Conservation (phyloP, 1,140 invertebrate genomes). For the Euura lappo region DNA sequence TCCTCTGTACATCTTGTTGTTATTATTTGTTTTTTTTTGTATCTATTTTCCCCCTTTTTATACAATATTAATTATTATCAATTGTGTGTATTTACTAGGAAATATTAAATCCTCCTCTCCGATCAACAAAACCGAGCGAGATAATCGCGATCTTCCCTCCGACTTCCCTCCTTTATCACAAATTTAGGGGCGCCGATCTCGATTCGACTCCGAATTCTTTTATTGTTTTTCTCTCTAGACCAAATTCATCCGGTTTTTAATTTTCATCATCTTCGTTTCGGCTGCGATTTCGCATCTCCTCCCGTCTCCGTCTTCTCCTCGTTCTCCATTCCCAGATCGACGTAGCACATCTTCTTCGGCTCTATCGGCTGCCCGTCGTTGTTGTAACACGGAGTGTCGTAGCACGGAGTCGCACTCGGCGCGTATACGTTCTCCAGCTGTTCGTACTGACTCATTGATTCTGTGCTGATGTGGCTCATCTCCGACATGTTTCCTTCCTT, state of each 20-base stretch:
- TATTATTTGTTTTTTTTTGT: too few relatives aligned
- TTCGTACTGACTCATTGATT: slow-evolving; percentile 52
- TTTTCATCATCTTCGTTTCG: not conserved
- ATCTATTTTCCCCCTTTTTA: too few relatives aligned
- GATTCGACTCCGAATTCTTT: too few relatives aligned
- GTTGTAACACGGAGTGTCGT: slow-evolving; percentile 53
- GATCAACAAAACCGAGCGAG: not conserved
- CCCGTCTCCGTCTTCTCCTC: not conserved
- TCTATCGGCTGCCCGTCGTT: slow-evolving; percentile 39
- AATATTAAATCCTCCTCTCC: too few relatives aligned
- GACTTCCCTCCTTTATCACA: not conserved
- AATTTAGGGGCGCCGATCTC: not conserved
- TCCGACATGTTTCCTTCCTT: slow-evolving; percentile 36
- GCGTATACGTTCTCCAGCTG: slow-evolving; percentile 66
- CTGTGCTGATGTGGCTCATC: slow-evolving; percentile 50
- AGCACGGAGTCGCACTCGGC: slow-evolving; percentile 62
- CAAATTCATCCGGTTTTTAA: not conserved
- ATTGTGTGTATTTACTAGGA: too few relatives aligned
- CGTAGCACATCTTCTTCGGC: slow-evolving; percentile 44
- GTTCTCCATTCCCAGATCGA: slow-evolving; percentile 26
- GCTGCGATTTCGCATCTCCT: not conserved
- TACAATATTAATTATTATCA: too few relatives aligned
- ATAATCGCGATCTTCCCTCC: not conserved
- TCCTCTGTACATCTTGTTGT: too few relatives aligned
- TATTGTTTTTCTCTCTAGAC: not conserved